phyloP scores from a whole-genome alignment of 2,888 invertebrate species.

The Anoplius nigerrimus region DNA sequence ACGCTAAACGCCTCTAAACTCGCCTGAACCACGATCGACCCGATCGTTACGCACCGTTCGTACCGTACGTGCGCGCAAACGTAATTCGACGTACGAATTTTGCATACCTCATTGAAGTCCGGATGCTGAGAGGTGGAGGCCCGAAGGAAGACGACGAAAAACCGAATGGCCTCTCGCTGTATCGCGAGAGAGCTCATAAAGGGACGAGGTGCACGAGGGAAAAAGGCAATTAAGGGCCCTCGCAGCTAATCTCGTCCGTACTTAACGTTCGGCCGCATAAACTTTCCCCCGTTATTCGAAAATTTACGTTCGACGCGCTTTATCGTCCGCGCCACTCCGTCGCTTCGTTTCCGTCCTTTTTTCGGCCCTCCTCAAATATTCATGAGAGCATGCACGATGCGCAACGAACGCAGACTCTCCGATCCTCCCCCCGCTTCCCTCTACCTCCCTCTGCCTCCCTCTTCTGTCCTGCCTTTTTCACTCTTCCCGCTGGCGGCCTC shows the following conservation, averaged over 20 bases:
- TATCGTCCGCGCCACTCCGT: constrained; percentile 3
- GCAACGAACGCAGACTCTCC: not conserved
- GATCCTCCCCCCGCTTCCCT: not conserved
- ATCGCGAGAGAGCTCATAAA: no score
- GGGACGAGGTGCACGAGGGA: not conserved
- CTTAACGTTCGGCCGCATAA: constrained; percentile 4
- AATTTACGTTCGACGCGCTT: constrained; percentile 1
- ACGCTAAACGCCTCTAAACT: constrained; percentile 8
- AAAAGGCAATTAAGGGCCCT: not conserved
- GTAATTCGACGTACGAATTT: no score
- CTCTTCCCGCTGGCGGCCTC: constrained; percentile 42
- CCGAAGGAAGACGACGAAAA: not conserved
- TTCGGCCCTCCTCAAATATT: constrained; percentile 44
- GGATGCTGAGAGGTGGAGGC: no score
- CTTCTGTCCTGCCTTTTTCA: not conserved
- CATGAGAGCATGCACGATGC: constrained; percentile 40
- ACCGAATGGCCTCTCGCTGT: not conserved
- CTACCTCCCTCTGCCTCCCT: not conserved
- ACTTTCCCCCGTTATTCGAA: constrained; percentile 10
- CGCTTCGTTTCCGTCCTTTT: constrained; percentile 7
- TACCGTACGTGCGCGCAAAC: constrained; percentile 4
- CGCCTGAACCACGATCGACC: constrained; percentile 13
- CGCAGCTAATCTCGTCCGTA: not conserved
- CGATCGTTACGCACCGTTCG: constrained; percentile 31
- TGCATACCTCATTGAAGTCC: no score